These are phyloP conservation scores for Xestoiulus laeticollis DNA, from an alignment of 2,888 invertebrate species.

Conservation along the genomic window DNA sequence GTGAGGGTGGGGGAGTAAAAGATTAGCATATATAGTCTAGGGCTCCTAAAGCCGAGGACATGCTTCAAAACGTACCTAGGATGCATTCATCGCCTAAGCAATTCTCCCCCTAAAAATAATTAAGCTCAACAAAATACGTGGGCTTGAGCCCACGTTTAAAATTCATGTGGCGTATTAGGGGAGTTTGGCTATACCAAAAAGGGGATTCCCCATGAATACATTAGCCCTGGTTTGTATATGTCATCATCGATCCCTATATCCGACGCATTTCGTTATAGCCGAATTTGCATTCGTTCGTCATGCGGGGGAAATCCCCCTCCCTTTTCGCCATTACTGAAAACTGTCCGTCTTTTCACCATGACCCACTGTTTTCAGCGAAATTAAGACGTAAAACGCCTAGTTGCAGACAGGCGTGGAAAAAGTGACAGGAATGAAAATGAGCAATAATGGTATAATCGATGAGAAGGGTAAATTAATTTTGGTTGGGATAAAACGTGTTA, in stretches of 20 bases:
- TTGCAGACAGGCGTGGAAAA: constrained; percentile 1
- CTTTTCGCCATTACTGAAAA: neutral
- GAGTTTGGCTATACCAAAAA: neutral
- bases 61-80: constrained; percentile 2
- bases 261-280: neutral
- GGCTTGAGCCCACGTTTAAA: constrained; percentile 2
- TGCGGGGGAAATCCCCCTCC: neutral
- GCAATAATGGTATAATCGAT: constrained; percentile 34
- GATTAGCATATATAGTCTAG: neutral
- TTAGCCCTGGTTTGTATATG: neutral
- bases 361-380: neutral
- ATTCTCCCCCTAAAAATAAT: neutral
- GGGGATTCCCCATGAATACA: constrained; percentile 12
- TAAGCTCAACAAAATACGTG: constrained; percentile 24
- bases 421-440: constrained; percentile 15
- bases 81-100: neutral
- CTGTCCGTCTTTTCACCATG: neutral
- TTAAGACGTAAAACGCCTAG: constrained; percentile 10
- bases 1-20: neutral
- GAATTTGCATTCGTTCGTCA: neutral
- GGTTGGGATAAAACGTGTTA: constrained; percentile 14
- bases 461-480: constrained; percentile 6
- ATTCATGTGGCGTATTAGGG: neutral
- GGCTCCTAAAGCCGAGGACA: constrained; percentile 1
- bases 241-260: neutral